Base-by-base conservation (phyloP, 2,113 vertebrate species). In the Copsychus sechellarum region DNA sequence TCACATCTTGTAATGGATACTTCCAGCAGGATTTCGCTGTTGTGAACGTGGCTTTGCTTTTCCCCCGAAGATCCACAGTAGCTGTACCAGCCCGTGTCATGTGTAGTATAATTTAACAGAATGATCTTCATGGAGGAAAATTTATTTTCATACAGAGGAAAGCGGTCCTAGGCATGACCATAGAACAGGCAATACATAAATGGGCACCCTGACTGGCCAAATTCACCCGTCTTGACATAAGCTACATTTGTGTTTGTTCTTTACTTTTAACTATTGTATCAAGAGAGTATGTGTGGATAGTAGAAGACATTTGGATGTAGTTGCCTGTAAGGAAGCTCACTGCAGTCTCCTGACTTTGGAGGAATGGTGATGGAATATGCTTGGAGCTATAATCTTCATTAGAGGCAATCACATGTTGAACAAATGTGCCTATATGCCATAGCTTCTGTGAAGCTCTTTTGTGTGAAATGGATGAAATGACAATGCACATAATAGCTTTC, bases 401-500 rank as follows among this genome's bases (percentile, higher is more conserved):
- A 95, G 56, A 91, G 31, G 60, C 29, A 70, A 61, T 72, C 66
- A 38, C 8, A 6, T 4, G 11, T 43, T 81, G 58, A 91, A 88
- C 51, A 57, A 69, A 50, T 13, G 25, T 33, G 28, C 67, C 73
- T 86, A 17, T 61, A 36, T 47, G 45, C 42, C 22, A 34, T 3
- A 82, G 47, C 13, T 76, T 88, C 82, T 90, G 56, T 56, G 48
- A 94, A 74, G 53, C 13, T n/a, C n/a, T 87, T 82, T 88, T 81
- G 58, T 91, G 66, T 54, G 71, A 77, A 92, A 82, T 42, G 22
- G 54, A 53, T 69, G 8, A 60, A 61, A 87, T 61, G 26, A 73
- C 51, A 80, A 74, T 64, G 34, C 5, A 62, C 57, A 31, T 66
- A 85, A 34, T 26, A 66, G 19, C 24, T 62, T 95, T 62, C 34